phyloP scores from a whole-genome alignment of 2,797 vertebrate genomes.

The Rhabdomys pumilio region DNA sequence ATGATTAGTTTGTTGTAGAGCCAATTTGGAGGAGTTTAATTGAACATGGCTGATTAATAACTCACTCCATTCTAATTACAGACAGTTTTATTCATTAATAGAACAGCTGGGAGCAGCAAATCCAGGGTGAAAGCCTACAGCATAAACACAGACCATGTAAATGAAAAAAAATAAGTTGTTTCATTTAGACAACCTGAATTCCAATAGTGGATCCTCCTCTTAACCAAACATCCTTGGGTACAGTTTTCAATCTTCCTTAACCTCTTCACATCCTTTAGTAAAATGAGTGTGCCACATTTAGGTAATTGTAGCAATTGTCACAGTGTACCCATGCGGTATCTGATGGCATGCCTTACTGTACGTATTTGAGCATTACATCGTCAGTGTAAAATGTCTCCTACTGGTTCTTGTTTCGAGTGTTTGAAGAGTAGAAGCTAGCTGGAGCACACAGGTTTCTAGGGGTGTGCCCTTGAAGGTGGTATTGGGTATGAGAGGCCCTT shows the following conservation, averaged over 20 bases:
- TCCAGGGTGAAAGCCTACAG: neutral
- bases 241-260: neutral
- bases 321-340: neutral
- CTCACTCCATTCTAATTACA: neutral
- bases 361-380: neutral
- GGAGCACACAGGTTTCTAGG: neutral
- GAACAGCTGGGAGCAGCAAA: conserved; percentile 18
- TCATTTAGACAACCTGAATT: neutral
- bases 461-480: neutral
- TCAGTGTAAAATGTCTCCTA: neutral
- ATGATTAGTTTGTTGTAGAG: neutral
- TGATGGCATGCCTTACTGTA: neutral
- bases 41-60: neutral
- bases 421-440: neutral
- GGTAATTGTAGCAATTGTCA: neutral
- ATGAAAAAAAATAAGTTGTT: neutral
- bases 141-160: neutral
- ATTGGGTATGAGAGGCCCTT: neutral
- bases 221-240: neutral
- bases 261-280: neutral
- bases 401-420: neutral
- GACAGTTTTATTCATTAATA: neutral
- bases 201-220: neutral
- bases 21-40: neutral
- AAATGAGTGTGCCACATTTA: neutral